A percentile compares a stretch with the other conserved stretches of the same genome.
Evolutionary conservation across 2,888 invertebrate genomes (phyloP).

Genomic region (Apoda limacodes): DNA sequence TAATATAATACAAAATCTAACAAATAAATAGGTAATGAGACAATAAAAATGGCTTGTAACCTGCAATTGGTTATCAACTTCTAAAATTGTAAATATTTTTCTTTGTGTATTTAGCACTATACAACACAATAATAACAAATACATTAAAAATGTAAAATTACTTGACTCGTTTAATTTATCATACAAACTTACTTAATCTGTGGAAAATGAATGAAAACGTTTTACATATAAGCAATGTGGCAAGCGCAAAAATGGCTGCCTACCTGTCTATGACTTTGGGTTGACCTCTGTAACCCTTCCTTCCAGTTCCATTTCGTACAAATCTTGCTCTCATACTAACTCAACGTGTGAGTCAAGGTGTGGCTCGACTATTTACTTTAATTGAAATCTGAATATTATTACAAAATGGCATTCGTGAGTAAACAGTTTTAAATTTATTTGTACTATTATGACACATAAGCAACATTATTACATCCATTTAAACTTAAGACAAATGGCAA

Average conservation of each 20-base stretch:
- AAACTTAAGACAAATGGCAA: too few species aligned
- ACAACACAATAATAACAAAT: too few species aligned
- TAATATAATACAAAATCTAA: too few species aligned
- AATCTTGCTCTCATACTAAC: conserved; percentile 40
- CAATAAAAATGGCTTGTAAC: too few species aligned
- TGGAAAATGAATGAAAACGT: conserved; percentile 10
- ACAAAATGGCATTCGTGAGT: conserved; percentile 42
- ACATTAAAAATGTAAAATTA: too few species aligned
- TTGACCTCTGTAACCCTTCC: conserved; percentile 51
- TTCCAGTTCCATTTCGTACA: conserved; percentile 10
- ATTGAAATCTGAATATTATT: conserved; percentile 9
- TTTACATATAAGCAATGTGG: conserved; percentile 21
- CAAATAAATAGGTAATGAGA: too few species aligned
- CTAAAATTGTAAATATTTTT: too few species aligned
- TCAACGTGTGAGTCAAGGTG: conserved; percentile 15
- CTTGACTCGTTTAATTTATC: neutral
- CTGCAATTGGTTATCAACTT: too few species aligned
- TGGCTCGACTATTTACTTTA: too few species aligned
- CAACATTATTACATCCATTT: too few species aligned
- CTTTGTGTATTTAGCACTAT: too few species aligned
- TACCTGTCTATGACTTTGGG: conserved; percentile 42
- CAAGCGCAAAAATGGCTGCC: conserved; percentile 29
- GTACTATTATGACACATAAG: too few species aligned
- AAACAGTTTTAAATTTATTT: conserved; percentile 9
- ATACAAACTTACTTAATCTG: neutral